Conservation (phyloP, 2,113 vertebrate species). For the Halcyon senegalensis region DNA sequence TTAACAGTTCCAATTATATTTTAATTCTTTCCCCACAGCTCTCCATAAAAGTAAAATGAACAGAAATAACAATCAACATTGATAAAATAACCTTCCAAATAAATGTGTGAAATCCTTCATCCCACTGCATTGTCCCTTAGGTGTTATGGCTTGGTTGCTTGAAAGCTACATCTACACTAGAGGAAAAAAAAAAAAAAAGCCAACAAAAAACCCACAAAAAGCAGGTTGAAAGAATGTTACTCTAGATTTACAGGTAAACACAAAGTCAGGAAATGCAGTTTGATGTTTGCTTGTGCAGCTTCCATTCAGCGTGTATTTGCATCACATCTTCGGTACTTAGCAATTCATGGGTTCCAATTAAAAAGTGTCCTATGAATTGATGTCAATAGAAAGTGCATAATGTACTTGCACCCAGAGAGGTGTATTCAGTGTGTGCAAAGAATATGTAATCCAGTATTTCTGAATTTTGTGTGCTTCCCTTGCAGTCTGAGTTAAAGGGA, state of each 20-base stretch:
- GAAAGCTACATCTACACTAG: not conserved
- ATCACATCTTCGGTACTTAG: not conserved
- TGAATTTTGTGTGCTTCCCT: not conserved
- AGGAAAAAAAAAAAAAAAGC: not conserved
- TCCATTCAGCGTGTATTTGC: not conserved
- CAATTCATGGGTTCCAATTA: not conserved
- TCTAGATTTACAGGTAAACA: not conserved
- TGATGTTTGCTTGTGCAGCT: not conserved
- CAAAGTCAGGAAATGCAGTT: not conserved
- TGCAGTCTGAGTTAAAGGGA: not conserved
- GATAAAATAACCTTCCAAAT: not conserved
- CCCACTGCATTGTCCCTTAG: not conserved
- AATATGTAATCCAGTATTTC: not conserved
- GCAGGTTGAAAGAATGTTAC: accelerated
- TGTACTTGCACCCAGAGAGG: not conserved
- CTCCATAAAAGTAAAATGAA: not conserved
- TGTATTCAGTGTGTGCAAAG: not conserved
- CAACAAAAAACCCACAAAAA: not conserved
- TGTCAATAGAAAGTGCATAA: not conserved
- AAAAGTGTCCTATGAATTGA: not conserved
- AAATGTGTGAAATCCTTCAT: not conserved
- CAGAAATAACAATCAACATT: not conserved
- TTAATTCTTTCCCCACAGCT: not conserved
- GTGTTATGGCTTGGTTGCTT: not conserved
- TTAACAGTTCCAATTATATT: not conserved